phyloP scores from a whole-genome alignment of 2,113 vertebrate genomes.

The Meriones unguiculatus region DNA sequence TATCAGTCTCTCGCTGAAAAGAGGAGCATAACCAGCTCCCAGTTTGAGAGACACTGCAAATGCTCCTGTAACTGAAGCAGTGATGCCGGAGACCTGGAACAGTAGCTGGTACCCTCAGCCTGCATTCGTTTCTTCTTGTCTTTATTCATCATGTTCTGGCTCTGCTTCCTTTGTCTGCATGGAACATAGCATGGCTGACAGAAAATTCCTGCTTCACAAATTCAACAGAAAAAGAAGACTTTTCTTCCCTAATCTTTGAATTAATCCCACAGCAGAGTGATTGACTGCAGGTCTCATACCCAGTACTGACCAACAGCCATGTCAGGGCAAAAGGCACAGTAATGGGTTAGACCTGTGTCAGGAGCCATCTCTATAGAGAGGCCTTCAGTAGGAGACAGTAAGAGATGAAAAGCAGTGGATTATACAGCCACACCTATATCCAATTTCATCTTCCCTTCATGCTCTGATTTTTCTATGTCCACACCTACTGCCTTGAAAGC shows the following conservation, averaged over 20 bases:
- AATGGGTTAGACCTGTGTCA: not conserved
- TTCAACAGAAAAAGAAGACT: not conserved
- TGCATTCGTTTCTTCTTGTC: not conserved
- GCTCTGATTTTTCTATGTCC: not conserved
- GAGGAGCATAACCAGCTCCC: not conserved
- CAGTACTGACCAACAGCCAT: not conserved
- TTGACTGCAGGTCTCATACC: not conserved
- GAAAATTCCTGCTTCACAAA: not conserved
- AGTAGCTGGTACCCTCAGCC: rapidly evolving
- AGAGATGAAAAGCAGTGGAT: not conserved
- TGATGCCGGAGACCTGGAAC: not conserved
- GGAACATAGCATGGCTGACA: not conserved
- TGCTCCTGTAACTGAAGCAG: not conserved
- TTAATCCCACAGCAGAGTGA: not conserved
- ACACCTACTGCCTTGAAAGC: not conserved
- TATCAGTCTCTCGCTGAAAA: not conserved
- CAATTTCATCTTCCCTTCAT: not conserved
- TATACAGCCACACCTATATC: rapidly evolving
- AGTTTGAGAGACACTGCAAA: not conserved
- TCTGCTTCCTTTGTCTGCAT: not conserved
- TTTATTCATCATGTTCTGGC: not conserved
- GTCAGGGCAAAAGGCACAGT: not conserved
- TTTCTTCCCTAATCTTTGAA: not conserved
- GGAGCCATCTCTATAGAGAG: not conserved
- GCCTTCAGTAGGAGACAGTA: not conserved